Evolutionary conservation across 2,797 vertebrate genomes (phyloP).

Genomic region (Ciconia nigra): DNA sequence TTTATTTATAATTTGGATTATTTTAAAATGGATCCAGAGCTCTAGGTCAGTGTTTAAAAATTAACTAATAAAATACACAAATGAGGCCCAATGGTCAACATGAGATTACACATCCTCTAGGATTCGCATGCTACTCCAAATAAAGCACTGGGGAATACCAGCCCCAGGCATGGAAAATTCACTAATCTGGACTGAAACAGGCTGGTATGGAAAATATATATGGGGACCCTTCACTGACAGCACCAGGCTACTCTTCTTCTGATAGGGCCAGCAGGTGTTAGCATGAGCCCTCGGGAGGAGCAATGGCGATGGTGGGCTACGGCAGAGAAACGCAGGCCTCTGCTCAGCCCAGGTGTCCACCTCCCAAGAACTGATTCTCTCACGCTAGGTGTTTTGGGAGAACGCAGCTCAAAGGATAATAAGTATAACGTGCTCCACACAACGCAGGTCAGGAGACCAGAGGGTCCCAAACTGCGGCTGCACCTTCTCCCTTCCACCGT

Average conservation of each 20-base stretch:
- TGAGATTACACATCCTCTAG: slow-evolving; percentile 45
- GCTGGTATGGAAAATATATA: neutral
- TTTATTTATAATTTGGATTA: slow-evolving; percentile 69
- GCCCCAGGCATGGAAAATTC: neutral
- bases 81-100: slow-evolving; percentile 58
- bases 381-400: neutral
- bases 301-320: rapidly evolving
- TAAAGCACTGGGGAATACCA: slow-evolving; percentile 8
- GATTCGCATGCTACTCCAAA: slow-evolving; percentile 14
- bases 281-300: neutral
- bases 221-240: neutral
- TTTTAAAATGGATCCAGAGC: slow-evolving; percentile 63
- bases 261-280: neutral
- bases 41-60: slow-evolving; percentile 65
- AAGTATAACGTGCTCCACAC: neutral
- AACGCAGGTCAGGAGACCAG: neutral
- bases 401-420: neutral
- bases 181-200: neutral
- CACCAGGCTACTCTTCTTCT: neutral
- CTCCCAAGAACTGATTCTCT: neutral
- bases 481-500: neutral
- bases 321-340: neutral
- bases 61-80: slow-evolving; percentile 70
- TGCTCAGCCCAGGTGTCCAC: neutral
- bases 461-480: neutral